phyloP scores from a whole-genome alignment of 2,113 vertebrate species.

The Sceloporus tristichus region DNA sequence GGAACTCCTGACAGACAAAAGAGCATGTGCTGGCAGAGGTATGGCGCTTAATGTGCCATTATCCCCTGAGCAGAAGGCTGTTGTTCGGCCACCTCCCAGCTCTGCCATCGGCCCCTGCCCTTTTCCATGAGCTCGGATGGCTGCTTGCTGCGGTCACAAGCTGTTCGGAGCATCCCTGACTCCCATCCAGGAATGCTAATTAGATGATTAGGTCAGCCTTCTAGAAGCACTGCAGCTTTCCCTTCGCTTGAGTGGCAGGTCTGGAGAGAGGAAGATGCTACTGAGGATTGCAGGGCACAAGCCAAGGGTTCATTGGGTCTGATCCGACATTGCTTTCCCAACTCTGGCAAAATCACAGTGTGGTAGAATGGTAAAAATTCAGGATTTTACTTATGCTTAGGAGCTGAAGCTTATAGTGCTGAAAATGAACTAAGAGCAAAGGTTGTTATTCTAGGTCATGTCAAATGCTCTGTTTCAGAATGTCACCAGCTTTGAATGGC shows the following conservation, averaged over 20 bases:
- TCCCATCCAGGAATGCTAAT: constrained; percentile 24
- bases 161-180: not conserved
- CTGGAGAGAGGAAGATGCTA: not conserved
- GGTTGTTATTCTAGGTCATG: too few relatives aligned
- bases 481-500: too few relatives aligned
- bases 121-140: not conserved
- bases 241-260: not conserved
- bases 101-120: not conserved
- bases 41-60: not conserved
- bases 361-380: too few relatives aligned
- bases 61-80: not conserved
- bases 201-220: not conserved
- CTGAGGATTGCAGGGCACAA: too few relatives aligned
- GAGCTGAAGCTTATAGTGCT: too few relatives aligned
- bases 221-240: not conserved
- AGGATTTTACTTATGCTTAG: too few relatives aligned
- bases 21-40: not conserved
- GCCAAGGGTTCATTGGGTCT: too few relatives aligned
- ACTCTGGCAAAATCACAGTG: not conserved
- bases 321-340: too few relatives aligned
- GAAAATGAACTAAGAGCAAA: too few relatives aligned
- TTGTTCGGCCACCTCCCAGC: not conserved
- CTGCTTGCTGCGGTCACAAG: not conserved
- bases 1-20: not conserved
- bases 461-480: too few relatives aligned